phyloP scores from a whole-genome alignment of 2,888 invertebrate species.

The Euplagia quadripunctaria region DNA sequence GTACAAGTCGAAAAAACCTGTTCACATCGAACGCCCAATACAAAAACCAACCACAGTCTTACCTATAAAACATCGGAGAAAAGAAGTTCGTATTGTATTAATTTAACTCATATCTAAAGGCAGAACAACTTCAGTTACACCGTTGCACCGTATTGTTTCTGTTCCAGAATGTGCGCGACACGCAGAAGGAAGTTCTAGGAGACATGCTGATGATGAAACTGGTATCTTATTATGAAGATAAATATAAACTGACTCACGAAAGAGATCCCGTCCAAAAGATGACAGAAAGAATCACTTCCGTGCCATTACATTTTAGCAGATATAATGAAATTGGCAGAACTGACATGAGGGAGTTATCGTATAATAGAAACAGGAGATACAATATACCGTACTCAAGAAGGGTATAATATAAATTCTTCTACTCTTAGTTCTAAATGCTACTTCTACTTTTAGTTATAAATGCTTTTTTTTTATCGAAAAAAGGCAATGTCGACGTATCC shows the following conservation, averaged over 20 bases:
- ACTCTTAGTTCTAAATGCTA: too few relatives aligned
- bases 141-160: slow-evolving; percentile 2
- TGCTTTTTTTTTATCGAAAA: not conserved
- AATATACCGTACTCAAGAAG: not conserved
- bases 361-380: slow-evolving; percentile 4
- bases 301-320: slow-evolving; percentile 20
- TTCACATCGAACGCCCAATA: slow-evolving; percentile 6
- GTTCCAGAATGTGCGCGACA: slow-evolving; percentile 10
- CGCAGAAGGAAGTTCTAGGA: slow-evolving; percentile 60
- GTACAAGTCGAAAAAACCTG: slow-evolving; percentile 52
- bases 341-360: not conserved
- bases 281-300: slow-evolving; percentile 35
- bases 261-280: slow-evolving; percentile 36
- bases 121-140: not conserved
- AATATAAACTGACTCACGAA: slow-evolving; percentile 61
- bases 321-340: slow-evolving; percentile 18
- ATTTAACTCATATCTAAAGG: not conserved
- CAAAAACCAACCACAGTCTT: slow-evolving; percentile 22
- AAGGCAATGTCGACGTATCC: not conserved
- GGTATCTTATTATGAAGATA: slow-evolving; percentile 74
- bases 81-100: slow-evolving; percentile 48
- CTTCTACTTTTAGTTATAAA: not conserved
- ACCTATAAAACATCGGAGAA: slow-evolving; percentile 31
- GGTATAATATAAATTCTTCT: not conserved
- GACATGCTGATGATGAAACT: slow-evolving; percentile 75